Conservation (phyloP, 2,113 vertebrate genomes). For the Mustela lutreola region DNA sequence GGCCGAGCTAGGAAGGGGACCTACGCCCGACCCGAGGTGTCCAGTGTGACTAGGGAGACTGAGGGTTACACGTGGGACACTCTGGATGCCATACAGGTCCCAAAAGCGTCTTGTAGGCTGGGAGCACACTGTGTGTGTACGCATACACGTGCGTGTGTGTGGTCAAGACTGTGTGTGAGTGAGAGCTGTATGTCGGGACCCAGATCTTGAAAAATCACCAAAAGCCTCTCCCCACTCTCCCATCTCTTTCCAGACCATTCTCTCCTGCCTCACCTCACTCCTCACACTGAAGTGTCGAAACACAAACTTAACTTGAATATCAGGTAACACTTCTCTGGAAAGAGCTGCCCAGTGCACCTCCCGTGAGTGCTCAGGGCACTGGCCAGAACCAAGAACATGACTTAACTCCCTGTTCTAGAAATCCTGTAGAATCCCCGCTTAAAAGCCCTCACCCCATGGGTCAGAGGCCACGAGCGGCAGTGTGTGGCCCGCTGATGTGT, state of each 20-base stretch:
- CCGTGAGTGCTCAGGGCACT: rapidly evolving
- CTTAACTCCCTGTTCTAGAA: not conserved
- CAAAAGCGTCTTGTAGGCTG: not conserved
- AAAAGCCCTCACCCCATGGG: not conserved
- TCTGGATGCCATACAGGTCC: not conserved
- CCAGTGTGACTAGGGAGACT: not conserved
- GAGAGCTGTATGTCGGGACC: not conserved
- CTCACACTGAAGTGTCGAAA: not conserved
- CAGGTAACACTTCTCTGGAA: too few relatives aligned
- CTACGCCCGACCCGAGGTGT: not conserved
- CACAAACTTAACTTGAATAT: not conserved
- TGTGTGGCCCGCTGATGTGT: rapidly evolving
- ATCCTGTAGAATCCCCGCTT: not conserved
- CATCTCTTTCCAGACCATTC: too few relatives aligned
- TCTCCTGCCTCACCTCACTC: not conserved
- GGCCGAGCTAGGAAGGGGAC: not conserved
- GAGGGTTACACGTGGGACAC: not conserved
- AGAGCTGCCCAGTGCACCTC: not conserved
- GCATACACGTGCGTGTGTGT: rapidly evolving
- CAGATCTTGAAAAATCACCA: not conserved
- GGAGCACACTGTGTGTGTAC: too few relatives aligned
- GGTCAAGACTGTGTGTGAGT: not conserved
- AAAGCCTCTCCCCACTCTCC: not conserved
- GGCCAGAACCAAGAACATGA: not conserved
- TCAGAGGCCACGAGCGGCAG: not conserved